phyloP scores from a whole-genome alignment of 2,888 invertebrate species.

The Sphinx pinastri region DNA sequence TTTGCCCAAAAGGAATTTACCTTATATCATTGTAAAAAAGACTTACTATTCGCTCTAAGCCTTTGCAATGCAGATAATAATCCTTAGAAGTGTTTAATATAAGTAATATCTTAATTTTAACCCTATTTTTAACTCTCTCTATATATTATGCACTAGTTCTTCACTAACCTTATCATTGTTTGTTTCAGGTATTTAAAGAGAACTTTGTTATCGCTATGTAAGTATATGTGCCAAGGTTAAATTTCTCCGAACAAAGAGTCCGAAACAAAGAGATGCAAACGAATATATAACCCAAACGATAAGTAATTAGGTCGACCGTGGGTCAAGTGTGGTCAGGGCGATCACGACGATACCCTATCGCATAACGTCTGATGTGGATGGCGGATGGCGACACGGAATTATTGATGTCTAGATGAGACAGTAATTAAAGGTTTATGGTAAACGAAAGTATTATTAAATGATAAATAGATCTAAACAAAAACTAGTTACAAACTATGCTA shows the following conservation, averaged over 20 bases:
- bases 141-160: too few species aligned
- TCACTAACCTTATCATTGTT: conserved; percentile 32
- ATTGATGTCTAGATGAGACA: conserved; percentile 9
- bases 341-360: conserved; percentile 67
- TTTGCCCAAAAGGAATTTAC: too few species aligned
- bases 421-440: not conserved
- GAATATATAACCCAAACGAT: conserved; percentile 57
- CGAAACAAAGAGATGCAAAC: conserved; percentile 50
- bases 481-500: too few species aligned
- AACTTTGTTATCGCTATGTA: conserved; percentile 24
- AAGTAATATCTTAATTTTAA: too few species aligned
- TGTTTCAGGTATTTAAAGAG: conserved; percentile 47
- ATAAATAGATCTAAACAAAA: too few species aligned
- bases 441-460: too few species aligned
- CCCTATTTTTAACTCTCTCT: too few species aligned
- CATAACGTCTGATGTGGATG: conserved; percentile 57
- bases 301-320: conserved; percentile 74
- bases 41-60: too few species aligned
- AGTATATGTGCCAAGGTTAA: conserved; percentile 52
- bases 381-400: conserved; percentile 27
- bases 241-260: conserved; percentile 33
- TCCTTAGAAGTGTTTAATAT: too few species aligned
- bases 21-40: too few species aligned
- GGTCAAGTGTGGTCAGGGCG: conserved; percentile 71
- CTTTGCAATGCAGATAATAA: too few species aligned